Conservation (phyloP, 2,888 invertebrate species). For the Hyles lineata region DNA sequence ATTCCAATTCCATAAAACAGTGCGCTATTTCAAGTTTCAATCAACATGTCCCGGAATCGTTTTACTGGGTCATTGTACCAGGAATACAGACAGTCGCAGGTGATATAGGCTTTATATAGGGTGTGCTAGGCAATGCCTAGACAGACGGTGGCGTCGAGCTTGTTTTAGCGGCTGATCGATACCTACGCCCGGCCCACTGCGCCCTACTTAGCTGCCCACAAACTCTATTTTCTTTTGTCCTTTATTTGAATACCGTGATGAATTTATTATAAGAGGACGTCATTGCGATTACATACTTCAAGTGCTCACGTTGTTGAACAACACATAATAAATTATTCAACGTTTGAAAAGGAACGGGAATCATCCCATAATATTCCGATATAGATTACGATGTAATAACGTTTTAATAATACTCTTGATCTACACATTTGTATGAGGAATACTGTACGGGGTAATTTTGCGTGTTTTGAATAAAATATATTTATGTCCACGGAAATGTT, state of each 20-base stretch:
- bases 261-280: conserved; percentile 50
- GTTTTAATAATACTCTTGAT: conserved; percentile 18
- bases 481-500: not conserved
- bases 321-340: conserved; percentile 48
- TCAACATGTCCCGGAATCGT: conserved; percentile 66
- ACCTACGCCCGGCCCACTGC: conserved; percentile 66
- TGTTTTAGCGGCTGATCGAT: conserved; percentile 81
- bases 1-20: conserved; percentile 63
- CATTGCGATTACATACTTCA: conserved; percentile 40
- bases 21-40: conserved; percentile 65
- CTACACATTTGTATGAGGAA: conserved; percentile 14
- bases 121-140: conserved; percentile 66
- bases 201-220: conserved; percentile 74
- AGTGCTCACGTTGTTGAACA: conserved; percentile 42
- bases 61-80: conserved; percentile 76
- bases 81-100: conserved; percentile 62
- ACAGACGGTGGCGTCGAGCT: conserved; percentile 68
- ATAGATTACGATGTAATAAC: conserved; percentile 35
- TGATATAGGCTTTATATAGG: conserved; percentile 64
- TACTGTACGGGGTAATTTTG: conserved; percentile 13
- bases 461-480: not conserved
- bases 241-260: conserved; percentile 61
- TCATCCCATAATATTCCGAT: conserved; percentile 45
- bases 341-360: conserved; percentile 46
- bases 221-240: conserved; percentile 67